Evolutionary conservation across 37 sponge, comb jelly and placozoan species (phyloP), one percentile per base, ranked within the genome.

Genomic region (Haliclona indistincta): DNA sequence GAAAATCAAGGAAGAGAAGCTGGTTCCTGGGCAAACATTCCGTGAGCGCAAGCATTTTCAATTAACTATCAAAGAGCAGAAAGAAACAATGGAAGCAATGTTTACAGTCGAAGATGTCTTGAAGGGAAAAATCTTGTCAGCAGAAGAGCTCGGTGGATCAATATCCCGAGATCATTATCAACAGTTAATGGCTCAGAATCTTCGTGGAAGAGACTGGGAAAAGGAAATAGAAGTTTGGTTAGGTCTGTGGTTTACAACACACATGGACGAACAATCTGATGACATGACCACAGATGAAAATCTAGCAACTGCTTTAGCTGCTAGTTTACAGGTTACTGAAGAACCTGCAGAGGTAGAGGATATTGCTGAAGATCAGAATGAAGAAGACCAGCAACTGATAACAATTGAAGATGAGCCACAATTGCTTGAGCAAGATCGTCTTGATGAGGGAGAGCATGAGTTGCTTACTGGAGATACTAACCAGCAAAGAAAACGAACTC

Each of bases 371-470:
- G 43, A 37, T 26, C 71, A 87, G 0, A 30, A 67, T 68, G 63
- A 56, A 2, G 62, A 69, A 3, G 65, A 77, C 0, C 67, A 62
- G 52, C 28, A 73, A 8, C 33, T 47, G 8, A 63, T 82, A 20
- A 74, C 74, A 26, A 86, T 83, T 38, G 90, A 84, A 64, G 77
- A 63, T 43, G 93, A 92, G 53, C 85, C 90, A 1, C 63, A 40
- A 35, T 35, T 83, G 0, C 55, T 84, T 11, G 52, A 88, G 34
- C 86, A 82, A 25, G 85, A 88, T 17, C 41, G 93, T 29, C 78
- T 86, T 6, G 40, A 80, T 28, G 93, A 87, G 56, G 93, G 81
- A 60, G 85, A 87, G 56, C 74, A 81, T 1, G 55, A 62, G 3
- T 26, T 84, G 11, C 23, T 37, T 45, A 39, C 26, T 41, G 47